Percentiles rank a stretch among this genome's conserved stretches.
phyloP scores from a whole-genome alignment of 2,113 vertebrate species.

The Forbesichthys papilliferus region DNA sequence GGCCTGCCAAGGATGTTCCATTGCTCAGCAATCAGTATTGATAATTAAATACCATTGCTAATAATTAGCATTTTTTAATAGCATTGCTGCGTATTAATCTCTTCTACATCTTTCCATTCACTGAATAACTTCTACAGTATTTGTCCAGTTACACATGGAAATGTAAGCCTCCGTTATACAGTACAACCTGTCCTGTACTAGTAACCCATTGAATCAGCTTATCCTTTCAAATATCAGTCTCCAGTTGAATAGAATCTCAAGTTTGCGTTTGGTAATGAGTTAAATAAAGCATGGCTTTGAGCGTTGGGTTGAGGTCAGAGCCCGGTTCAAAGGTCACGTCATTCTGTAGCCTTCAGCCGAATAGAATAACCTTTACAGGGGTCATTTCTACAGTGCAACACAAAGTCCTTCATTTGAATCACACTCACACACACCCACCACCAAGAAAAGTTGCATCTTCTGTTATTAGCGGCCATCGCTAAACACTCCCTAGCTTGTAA shows the following conservation, averaged over 20 bases:
- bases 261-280: conserved; percentile 19
- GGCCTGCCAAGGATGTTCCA: neutral
- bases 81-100: neutral
- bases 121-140: conserved; percentile 7
- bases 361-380: conserved; percentile 35
- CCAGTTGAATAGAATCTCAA: conserved; percentile 1
- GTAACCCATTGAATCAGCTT: no score
- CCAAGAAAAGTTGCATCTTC: conserved; percentile 31
- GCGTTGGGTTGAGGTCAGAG: conserved; percentile 31
- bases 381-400: conserved; percentile 24
- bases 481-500: conserved; percentile 28
- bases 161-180: no score
- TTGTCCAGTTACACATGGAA: conserved; percentile 2
- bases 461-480: conserved; percentile 47
- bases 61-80: neutral
- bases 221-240: conserved; percentile 2
- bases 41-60: neutral
- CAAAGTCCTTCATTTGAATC: conserved; percentile 24
- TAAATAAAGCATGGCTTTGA: conserved; percentile 25
- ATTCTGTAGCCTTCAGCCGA: conserved; percentile 11
- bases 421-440: conserved; percentile 17
- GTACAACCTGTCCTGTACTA: no score
- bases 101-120: conserved; percentile 8
- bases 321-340: conserved; percentile 25
- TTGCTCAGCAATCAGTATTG: neutral